Evolutionary conservation across 2,113 vertebrate genomes (phyloP).

Genomic region (Eubucco bourcierii): DNA sequence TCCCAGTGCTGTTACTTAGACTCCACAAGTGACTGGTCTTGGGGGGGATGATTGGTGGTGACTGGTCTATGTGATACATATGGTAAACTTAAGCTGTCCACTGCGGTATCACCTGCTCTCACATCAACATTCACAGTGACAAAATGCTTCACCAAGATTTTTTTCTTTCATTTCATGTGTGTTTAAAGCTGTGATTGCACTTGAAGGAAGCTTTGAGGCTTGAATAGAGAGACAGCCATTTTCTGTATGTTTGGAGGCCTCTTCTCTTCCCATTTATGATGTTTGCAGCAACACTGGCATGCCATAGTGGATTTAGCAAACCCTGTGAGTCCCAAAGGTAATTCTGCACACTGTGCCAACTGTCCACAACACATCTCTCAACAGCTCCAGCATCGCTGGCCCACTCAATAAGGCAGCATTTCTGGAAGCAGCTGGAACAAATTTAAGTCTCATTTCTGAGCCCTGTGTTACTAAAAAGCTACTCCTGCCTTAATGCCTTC

Average conservation of each 20-base stretch:
- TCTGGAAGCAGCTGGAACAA: background rate
- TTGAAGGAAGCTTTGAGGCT: background rate
- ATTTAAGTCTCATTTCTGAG: background rate
- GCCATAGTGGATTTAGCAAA: background rate
- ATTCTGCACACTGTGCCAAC: background rate
- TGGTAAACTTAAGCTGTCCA: background rate
- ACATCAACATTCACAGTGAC: accelerated
- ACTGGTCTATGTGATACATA: accelerated
- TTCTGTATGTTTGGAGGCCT: background rate
- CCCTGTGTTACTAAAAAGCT: background rate
- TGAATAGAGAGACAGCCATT: background rate
- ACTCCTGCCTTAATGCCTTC: background rate
- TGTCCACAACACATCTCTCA: background rate
- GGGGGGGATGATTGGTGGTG: background rate
- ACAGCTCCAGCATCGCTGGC: background rate
- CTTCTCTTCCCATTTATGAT: accelerated
- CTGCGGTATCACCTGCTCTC: background rate
- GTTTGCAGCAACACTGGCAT: background rate
- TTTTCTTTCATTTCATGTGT: background rate
- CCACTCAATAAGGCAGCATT: background rate
- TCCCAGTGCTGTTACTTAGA: background rate
- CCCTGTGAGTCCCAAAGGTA: background rate
- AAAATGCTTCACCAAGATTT: background rate
- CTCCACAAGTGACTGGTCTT: background rate
- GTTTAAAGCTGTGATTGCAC: background rate